A percentile compares a stretch with the other conserved stretches of the same genome.
phyloP scores from a whole-genome alignment of 2,888 invertebrate genomes.

The Zhuqinia jingwanae region DNA sequence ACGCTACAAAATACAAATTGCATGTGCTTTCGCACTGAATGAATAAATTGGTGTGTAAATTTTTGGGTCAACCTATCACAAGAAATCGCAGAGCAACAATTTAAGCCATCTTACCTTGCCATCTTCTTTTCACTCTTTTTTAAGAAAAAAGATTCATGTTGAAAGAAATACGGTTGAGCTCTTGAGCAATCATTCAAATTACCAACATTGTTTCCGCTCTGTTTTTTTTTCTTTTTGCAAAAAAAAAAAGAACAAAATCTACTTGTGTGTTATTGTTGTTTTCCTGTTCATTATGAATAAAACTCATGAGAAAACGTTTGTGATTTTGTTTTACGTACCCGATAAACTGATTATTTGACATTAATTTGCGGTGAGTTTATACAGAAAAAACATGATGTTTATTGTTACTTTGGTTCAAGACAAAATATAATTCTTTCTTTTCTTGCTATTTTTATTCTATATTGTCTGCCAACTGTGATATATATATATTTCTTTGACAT shows the following conservation, averaged over 20 bases:
- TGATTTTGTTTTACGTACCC: too few species aligned
- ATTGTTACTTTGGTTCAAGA: too few species aligned
- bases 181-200: background rate
- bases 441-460: too few species aligned
- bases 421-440: too few species aligned
- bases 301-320: too few species aligned
- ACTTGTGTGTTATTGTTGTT: background rate
- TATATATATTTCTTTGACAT: too few species aligned
- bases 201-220: constrained; percentile 44
- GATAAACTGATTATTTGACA: too few species aligned
- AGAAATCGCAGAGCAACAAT: background rate
- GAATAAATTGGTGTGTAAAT: background rate
- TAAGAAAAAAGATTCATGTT: background rate
- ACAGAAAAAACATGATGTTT: too few species aligned
- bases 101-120: background rate
- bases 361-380: too few species aligned
- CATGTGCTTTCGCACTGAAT: background rate
- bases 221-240: constrained; percentile 24
- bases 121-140: too few species aligned
- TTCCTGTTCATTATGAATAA: background rate
- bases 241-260: background rate
- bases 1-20: constrained; percentile 13
- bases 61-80: constrained; percentile 15
- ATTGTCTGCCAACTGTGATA: too few species aligned
- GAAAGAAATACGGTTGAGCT: background rate